Conservation (phyloP, 2,797 vertebrate species). For the Tympanoctomys barrerae region DNA sequence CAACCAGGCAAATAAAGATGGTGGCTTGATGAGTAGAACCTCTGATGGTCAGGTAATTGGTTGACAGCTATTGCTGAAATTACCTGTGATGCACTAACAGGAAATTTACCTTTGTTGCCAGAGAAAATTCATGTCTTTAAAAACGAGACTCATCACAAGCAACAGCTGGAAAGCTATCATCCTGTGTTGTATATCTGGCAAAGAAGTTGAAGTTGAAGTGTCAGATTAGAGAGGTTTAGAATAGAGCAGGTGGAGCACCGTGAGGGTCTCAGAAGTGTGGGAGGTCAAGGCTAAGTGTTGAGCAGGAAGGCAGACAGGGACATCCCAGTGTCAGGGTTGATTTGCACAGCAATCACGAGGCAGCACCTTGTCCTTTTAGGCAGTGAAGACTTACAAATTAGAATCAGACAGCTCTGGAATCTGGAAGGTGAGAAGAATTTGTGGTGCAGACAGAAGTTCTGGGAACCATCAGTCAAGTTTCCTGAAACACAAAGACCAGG, state of each 20-base stretch:
- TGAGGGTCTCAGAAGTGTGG: neutral
- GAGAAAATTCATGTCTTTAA: neutral
- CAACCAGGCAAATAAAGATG: constrained; percentile 33
- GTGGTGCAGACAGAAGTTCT: neutral
- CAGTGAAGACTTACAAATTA: neutral
- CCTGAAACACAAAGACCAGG: neutral
- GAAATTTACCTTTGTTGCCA: constrained; percentile 3
- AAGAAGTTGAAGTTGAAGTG: neutral
- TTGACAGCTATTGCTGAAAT: neutral
- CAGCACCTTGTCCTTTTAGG: neutral
- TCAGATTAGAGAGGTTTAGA: neutral
- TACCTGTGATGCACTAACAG: neutral
- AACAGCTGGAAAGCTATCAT: neutral
- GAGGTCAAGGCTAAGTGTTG: neutral
- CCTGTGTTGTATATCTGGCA: neutral
- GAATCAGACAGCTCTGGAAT: neutral
- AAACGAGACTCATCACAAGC: neutral
- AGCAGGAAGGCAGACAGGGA: neutral
- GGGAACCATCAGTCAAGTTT: neutral
- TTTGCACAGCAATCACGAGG: neutral
- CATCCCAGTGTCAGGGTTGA: neutral
- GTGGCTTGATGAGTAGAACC: constrained; percentile 1
- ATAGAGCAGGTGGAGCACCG: fast-evolving
- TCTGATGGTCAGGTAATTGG: neutral
- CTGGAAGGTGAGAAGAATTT: neutral